Conservation (phyloP, 2,113 vertebrate species). For the Ornithorhynchus anatinus region DNA sequence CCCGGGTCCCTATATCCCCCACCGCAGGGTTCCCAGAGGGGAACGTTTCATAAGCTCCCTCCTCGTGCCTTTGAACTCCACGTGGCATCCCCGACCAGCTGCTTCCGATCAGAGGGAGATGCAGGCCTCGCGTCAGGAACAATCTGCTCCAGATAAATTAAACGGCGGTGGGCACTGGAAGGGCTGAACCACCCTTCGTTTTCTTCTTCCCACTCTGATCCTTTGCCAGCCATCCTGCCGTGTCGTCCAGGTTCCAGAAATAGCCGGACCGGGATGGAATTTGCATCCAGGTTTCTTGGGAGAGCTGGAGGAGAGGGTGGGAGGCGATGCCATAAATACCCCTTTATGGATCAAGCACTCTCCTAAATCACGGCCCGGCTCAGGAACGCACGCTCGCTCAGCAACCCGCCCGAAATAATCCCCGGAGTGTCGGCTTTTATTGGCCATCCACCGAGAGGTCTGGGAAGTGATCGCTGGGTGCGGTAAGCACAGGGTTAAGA, state of each 20-base stretch:
- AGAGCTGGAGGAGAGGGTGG: no score
- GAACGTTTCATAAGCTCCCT: conserved; percentile 44
- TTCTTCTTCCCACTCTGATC: conserved; percentile 49
- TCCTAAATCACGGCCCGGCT: background rate
- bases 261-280: conserved; percentile 27
- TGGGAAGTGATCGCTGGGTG: conserved; percentile 18
- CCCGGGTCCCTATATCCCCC: conserved; percentile 42
- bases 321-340: rapidly evolving
- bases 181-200: conserved; percentile 11
- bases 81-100: conserved; percentile 59
- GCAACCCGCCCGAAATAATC: background rate
- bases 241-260: conserved; percentile 54
- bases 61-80: conserved; percentile 52
- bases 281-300: conserved; percentile 11
- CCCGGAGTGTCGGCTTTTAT: background rate
- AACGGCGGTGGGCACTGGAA: background rate
- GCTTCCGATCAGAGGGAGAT: conserved; percentile 65
- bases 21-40: conserved; percentile 32
- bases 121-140: conserved; percentile 44
- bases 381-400: background rate
- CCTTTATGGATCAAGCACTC: background rate
- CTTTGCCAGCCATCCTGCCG: conserved; percentile 23
- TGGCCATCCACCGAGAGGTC: conserved; percentile 15
- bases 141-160: conserved; percentile 57
- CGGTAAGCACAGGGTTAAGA: background rate